Evolutionary conservation across 2,888 invertebrate species (phyloP).

Genomic region (Drosophila buzzatii): DNA sequence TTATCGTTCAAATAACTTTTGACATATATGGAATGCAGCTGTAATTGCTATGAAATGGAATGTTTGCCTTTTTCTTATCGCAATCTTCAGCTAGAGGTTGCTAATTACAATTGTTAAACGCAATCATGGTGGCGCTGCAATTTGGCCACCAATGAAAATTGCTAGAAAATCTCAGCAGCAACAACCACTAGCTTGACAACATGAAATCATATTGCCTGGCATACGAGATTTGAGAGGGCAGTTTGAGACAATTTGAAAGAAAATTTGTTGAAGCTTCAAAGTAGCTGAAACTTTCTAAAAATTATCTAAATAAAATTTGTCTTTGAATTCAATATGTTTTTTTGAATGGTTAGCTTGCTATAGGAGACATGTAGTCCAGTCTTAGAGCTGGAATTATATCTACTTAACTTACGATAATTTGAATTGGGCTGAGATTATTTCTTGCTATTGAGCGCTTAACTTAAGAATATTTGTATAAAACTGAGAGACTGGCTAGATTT

Average conservation of each 20-base stretch:
- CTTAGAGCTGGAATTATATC: no score
- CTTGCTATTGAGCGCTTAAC: no score
- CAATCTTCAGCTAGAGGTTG: background rate
- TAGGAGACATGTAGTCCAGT: background rate
- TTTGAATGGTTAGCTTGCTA: background rate
- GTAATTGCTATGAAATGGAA: background rate
- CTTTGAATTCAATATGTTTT: no score
- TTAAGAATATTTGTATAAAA: background rate
- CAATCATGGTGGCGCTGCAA: conserved; percentile 26
- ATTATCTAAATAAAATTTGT: background rate
- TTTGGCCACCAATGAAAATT: conserved; percentile 34
- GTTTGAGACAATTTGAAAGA: background rate
- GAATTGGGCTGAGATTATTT: no score
- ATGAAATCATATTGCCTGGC: conserved; percentile 12
- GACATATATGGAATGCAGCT: background rate
- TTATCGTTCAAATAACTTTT: background rate
- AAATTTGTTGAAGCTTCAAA: background rate
- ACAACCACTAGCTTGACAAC: conserved; percentile 14
- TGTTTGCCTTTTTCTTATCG: background rate
- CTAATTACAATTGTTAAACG: conserved; percentile 27
- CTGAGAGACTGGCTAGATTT: background rate
- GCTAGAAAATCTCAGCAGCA: conserved; percentile 16
- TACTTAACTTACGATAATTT: no score
- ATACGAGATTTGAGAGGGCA: conserved; percentile 11
- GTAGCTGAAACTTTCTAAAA: background rate